These are phyloP conservation scores for Theristicus caerulescens DNA, from an alignment of 2,113 vertebrate genomes.

Conservation along the genomic window DNA sequence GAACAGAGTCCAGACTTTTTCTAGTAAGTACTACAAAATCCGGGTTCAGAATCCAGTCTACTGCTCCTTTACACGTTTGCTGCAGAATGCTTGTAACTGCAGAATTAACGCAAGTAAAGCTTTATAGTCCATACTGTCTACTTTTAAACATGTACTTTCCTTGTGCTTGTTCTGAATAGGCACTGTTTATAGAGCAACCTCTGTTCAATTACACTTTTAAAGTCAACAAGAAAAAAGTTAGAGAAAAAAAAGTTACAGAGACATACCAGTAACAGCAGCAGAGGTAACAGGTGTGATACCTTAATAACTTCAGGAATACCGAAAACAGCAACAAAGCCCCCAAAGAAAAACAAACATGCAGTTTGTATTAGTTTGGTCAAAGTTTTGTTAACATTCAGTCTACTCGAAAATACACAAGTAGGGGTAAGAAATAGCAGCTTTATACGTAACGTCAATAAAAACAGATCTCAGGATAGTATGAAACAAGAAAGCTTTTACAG, in stretches of 20 bases:
- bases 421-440: accelerated
- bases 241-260: background rate
- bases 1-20: background rate
- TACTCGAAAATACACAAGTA: background rate
- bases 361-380: background rate
- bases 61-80: background rate
- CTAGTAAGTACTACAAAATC: background rate
- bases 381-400: background rate
- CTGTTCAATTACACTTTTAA: background rate
- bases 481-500: background rate
- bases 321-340: background rate
- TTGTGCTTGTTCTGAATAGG: background rate
- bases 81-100: background rate
- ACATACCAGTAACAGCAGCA: background rate
- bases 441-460: background rate
- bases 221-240: background rate
- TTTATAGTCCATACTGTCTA: background rate
- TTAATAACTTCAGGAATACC: background rate
- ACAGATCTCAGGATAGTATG: accelerated
- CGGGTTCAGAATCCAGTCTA: background rate
- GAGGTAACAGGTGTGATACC: background rate
- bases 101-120: background rate
- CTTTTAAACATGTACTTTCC: background rate
- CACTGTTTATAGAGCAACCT: background rate
- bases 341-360: background rate